Conservation (phyloP, 2,888 invertebrate species). For the Heteromyza rotundicornis region DNA sequence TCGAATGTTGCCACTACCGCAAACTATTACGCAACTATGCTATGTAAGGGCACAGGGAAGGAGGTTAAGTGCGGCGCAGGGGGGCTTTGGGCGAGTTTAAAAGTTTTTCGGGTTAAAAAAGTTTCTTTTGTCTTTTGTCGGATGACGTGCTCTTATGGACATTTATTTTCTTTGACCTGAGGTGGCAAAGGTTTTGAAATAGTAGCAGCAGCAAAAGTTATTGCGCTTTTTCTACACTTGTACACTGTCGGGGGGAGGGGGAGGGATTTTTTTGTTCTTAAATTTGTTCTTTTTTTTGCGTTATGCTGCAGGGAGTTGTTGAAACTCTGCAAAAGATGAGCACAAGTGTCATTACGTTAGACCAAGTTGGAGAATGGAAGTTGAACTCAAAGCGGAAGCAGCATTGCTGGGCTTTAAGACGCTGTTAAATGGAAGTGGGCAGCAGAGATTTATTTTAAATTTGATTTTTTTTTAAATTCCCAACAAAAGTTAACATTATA, state of each 20-base stretch:
- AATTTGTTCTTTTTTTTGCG: constrained; percentile 1
- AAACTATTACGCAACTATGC: neutral
- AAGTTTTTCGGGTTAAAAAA: neutral
- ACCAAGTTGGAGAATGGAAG: neutral
- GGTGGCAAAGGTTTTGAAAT: neutral
- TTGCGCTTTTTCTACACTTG: neutral
- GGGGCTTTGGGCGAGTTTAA: no score
- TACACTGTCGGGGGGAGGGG: no score
- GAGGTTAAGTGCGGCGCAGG: no score
- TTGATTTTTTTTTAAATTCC: no score
- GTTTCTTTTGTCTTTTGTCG: neutral
- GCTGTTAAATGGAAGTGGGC: no score
- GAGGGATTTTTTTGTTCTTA: no score
- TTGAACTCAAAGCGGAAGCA: neutral
- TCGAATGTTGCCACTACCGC: neutral
- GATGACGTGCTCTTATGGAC: neutral
- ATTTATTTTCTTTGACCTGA: neutral
- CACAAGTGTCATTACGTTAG: neutral
- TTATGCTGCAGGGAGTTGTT: neutral
- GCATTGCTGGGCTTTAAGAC: no score
- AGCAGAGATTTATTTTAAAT: no score
- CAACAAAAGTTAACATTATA: no score
- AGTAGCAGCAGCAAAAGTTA: neutral
- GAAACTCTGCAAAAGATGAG: neutral
- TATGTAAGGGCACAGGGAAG: neutral